A percentile compares a stretch with the other conserved stretches of the same genome.
phyloP scores from a whole-genome alignment of 2,797 vertebrate species.

The Danio albolineatus region DNA sequence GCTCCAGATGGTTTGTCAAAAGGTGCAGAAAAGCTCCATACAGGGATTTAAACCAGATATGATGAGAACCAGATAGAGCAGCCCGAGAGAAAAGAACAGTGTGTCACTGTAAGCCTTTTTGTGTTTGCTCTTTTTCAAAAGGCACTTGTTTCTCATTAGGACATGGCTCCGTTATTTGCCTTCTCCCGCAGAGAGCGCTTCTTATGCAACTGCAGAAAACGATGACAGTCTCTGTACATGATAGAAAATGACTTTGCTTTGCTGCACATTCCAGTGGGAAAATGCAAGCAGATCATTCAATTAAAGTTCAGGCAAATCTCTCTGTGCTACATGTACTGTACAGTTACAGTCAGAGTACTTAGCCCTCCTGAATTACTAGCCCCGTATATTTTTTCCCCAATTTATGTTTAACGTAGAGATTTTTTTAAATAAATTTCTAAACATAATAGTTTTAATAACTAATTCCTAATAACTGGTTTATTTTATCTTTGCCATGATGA shows the following conservation, averaged over 20 bases:
- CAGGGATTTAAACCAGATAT: slow-evolving; percentile 20
- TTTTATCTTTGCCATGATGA: too few relatives aligned
- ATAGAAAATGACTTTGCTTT: neutral
- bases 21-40: slow-evolving; percentile 24
- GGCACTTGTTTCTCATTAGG: slow-evolving; percentile 47
- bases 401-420: too few relatives aligned
- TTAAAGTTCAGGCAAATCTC: neutral
- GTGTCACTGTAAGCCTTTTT: slow-evolving; percentile 27
- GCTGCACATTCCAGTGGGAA: slow-evolving; percentile 1
- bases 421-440: too few relatives aligned
- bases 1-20: slow-evolving; percentile 33
- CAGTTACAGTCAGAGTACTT: too few relatives aligned
- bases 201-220: slow-evolving; percentile 1
- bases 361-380: too few relatives aligned
- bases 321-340: neutral
- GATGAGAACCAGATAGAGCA: slow-evolving; percentile 33
- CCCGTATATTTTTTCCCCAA: too few relatives aligned
- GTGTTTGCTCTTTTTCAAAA: slow-evolving; percentile 27
- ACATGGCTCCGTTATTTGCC: slow-evolving; percentile 4
- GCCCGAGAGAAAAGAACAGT: neutral
- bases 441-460: too few relatives aligned
- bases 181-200: slow-evolving; percentile 10
- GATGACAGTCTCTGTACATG: neutral
- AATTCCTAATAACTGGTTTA: too few relatives aligned
- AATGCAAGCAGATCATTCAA: neutral